Evolutionary conservation across 2,888 invertebrate genomes (phyloP), one percentile per base, ranked within the genome.

Genomic region (Melikaiella ostensackeni): DNA sequence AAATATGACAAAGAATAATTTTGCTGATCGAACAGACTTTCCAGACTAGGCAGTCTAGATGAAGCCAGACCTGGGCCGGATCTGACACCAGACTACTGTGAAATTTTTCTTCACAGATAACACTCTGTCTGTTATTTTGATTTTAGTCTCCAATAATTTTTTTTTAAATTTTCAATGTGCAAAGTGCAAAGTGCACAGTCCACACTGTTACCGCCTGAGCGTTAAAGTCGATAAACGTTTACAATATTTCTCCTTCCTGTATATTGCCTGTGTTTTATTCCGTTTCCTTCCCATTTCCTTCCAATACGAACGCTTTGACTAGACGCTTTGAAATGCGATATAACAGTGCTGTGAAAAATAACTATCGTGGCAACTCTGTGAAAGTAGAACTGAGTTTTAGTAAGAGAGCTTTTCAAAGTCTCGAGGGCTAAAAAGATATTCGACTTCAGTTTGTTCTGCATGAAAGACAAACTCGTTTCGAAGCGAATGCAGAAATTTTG

Each of bases 391-490:
- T 50, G n/a, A 70, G 11, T 70, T 70, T 70, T 50, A 27, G 30
- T 70, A 50, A 50, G 30, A 46, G 66, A 70, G 46, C 66, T 70
- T 70, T 70, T 70, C 46, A 70, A 70, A 70, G 50, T 70, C 50
- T 66, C 27, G 16, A 46, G 8, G 46, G 46, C 19, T 70, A 21
- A 21, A 70, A 70, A n/a, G 70, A 50, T 50, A 21, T 30, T 70
- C 30, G 50, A 70, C 30, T 70, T 70, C n/a, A 70, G 50, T n/a
- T 70, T 33, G 70, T 70, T 30, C 30, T n/a, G 9, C 11, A 46
- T 46, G 46, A 33, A 66, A 33, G 21, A 50, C 6, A 30, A 19
- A 33, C 50, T 70, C 9, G n/a, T 46, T 30, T 70, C 70, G 21
- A 70, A 46, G 50, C 50, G 30, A 11, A 70, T 11, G 11, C 0